These are phyloP conservation scores for Diplogasteroides magnus DNA, from an alignment of 1,140 invertebrate species.

Conservation along the genomic window DNA sequence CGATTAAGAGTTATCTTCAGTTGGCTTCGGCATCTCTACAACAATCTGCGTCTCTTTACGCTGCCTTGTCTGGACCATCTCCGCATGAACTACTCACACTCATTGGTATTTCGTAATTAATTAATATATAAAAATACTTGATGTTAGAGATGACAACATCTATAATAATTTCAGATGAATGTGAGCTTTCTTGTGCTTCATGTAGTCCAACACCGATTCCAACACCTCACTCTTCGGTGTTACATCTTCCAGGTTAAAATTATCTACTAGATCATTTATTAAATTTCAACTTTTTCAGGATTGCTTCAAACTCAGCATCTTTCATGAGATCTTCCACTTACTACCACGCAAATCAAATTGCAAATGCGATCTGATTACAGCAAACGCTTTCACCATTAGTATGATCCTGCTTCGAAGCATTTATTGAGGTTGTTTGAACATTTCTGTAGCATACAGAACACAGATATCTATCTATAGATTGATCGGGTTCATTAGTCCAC, in stretches of 20 bases:
- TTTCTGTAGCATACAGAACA: too few relatives aligned
- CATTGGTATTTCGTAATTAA: constrained; percentile 70
- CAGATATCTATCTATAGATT: too few relatives aligned
- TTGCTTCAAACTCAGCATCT: too few relatives aligned
- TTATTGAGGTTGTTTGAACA: too few relatives aligned
- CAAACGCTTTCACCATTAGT: too few relatives aligned
- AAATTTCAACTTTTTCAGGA: too few relatives aligned
- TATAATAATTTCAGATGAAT: not conserved
- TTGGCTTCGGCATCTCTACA: not conserved
- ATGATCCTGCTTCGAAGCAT: too few relatives aligned
- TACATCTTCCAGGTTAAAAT: not conserved
- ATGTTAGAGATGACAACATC: not conserved
- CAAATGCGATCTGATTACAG: too few relatives aligned
- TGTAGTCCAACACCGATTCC: not conserved
- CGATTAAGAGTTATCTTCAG: not conserved
- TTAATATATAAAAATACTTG: not conserved
- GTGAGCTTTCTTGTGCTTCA: not conserved
- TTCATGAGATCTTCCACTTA: too few relatives aligned
- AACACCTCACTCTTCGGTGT: not conserved
- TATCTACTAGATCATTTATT: too few relatives aligned
- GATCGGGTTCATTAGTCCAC: too few relatives aligned
- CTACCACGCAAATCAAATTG: too few relatives aligned
- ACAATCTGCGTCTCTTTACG: not conserved
- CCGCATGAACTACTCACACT: constrained; percentile 80
- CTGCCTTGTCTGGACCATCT: constrained; percentile 67